Conservation (phyloP, 2,888 invertebrate species). For the Polyommatus iphigenia region DNA sequence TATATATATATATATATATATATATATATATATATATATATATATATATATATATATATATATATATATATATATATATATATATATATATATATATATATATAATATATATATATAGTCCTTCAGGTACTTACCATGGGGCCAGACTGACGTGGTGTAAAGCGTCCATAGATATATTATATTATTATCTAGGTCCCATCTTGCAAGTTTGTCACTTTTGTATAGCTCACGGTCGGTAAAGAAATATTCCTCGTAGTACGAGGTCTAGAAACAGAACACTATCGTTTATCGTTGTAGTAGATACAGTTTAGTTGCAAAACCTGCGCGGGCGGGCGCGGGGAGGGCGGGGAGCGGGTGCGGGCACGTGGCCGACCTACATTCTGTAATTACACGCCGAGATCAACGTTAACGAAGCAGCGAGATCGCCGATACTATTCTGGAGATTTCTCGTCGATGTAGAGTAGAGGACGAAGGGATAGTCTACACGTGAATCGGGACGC, state of each 20-base stretch:
- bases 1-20: too few relatives aligned
- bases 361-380: conserved; percentile 53
- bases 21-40: too few relatives aligned
- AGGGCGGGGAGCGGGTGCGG: conserved; percentile 24
- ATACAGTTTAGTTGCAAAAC: conserved; percentile 44
- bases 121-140: too few relatives aligned
- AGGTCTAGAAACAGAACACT: conserved; percentile 30
- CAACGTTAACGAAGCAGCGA: conserved; percentile 27
- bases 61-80: too few relatives aligned
- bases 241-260: conserved; percentile 25
- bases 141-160: too few relatives aligned
- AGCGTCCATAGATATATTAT: too few relatives aligned
- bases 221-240: neutral
- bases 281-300: neutral
- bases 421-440: neutral
- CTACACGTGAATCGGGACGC: neutral
- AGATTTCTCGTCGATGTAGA: neutral
- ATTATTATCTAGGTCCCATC: neutral
- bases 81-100: too few relatives aligned
- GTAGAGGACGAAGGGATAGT: neutral
- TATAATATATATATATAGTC: too few relatives aligned
- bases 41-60: too few relatives aligned
- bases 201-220: neutral
- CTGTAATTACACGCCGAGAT: conserved; percentile 39
- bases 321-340: conserved; percentile 38